These are phyloP conservation scores for Zoanthus sansibaricus DNA, from an alignment of 92 coral and sea anemone genomes.

Conservation along the genomic window DNA sequence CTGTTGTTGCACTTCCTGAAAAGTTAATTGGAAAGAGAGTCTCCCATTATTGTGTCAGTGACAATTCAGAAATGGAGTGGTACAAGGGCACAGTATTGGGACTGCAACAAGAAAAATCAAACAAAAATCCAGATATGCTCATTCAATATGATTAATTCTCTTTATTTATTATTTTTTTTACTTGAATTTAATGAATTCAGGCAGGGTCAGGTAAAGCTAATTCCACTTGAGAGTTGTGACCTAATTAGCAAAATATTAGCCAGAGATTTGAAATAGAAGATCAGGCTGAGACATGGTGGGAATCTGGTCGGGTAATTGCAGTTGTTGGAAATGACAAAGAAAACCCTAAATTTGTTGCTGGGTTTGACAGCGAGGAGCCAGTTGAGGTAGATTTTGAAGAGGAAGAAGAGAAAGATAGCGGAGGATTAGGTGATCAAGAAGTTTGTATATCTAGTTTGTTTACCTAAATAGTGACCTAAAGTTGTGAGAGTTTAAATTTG, in stretches of 20 bases:
- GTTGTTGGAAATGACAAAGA: neutral
- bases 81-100: constrained; percentile 28
- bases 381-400: constrained; percentile 23
- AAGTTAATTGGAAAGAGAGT: constrained; percentile 42
- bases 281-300: constrained; percentile 35
- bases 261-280: constrained; percentile 43
- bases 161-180: neutral
- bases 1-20: constrained; percentile 15
- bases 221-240: constrained; percentile 28
- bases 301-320: constrained; percentile 27
- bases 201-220: constrained; percentile 21
- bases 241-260: constrained; percentile 32
- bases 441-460: constrained; percentile 30
- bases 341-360: constrained; percentile 39
- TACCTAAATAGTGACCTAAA: constrained; percentile 23
- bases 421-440: constrained; percentile 14
- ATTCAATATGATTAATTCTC: constrained; percentile 20
- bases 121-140: constrained; percentile 41
- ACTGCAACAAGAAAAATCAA: constrained; percentile 12
- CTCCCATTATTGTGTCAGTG: constrained; percentile 27
- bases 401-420: constrained; percentile 32
- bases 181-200: constrained; percentile 29
- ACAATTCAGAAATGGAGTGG: neutral
- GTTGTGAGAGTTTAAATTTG: neutral
- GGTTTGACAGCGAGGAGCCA: constrained; percentile 39